Base-by-base conservation (phyloP, 2,797 vertebrate genomes). In the Tapirus indicus region DNA sequence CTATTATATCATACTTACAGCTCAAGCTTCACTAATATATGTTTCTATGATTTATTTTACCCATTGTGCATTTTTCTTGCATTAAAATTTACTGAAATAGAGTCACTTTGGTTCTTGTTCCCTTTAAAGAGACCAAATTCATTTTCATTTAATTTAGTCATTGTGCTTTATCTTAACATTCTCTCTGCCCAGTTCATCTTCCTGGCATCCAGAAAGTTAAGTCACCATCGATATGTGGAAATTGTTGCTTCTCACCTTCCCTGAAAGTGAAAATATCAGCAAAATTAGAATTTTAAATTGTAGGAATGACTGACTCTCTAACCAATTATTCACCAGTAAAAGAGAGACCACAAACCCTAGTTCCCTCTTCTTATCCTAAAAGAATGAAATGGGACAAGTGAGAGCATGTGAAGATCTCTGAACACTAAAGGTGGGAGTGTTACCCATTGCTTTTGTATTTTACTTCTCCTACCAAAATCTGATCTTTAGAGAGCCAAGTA, bases 231-330 rank as follows among this genome's bases (percentile, higher is more conserved):
- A 13, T 58, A 38, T 44, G 21, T 62, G 32, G 60, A 93, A 66
- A 58, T 27, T 11, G 23, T 89, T 74, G 68, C 32, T 78, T 93
- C 27, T 54, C 2, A 85, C 44, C n/a, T 92, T 91, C 32, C 29
- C 54, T 84, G 52, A 97, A 89, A 77, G 38, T 71, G 38, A 91
- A 91, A 74, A 49, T 82, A 86, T 49, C 25, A 56, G 69, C 23
- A 75, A 96, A 94, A 85, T 77, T 44, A 68, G 66, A 69, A 96
- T 78, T 90, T 74, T 91, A 71, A 93, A 80, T n/a, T 79, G 38
- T 6, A 96, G 58, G 27, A 54, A 94, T 75, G 84, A 82, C 38
- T 85, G 77, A 32, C 41, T 16, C 47, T 74, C 41, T 78, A 13
- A 38, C 38, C 38, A 4, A 92, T 82, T 35, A 86, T 41, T 25